Percentiles rank a stretch among this genome's conserved stretches.
phyloP scores from a whole-genome alignment of 64 coral and sea anemone species.

The Cladopsammia gracilis region DNA sequence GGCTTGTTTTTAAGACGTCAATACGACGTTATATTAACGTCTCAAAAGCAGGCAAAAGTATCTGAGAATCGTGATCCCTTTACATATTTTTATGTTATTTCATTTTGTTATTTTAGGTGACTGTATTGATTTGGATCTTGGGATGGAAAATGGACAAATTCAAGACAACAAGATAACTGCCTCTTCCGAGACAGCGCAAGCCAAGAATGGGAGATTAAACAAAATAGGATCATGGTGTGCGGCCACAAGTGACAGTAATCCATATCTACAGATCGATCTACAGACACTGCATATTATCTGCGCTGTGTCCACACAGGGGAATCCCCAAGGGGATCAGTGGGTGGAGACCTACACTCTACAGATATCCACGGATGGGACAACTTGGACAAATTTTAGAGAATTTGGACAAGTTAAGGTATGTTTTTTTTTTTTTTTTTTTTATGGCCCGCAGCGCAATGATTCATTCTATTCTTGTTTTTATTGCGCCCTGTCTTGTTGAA shows the following conservation, averaged over 20 bases:
- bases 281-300: constrained; percentile 41
- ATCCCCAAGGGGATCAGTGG: constrained; percentile 72
- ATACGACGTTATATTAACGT: no score
- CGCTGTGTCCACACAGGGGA: constrained; percentile 56
- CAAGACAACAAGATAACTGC: not conserved
- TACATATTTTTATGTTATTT: not conserved
- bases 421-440: not conserved
- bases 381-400: constrained; percentile 60
- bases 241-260: constrained; percentile 27
- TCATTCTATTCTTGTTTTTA: no score
- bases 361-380: not conserved
- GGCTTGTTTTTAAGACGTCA: no score
- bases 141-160: not conserved
- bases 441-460: no score
- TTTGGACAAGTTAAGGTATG: constrained; percentile 39
- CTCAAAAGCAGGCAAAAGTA: no score
- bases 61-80: no score
- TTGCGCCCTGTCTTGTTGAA: no score
- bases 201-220: constrained; percentile 49
- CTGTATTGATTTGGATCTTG: constrained; percentile 33
- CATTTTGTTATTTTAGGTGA: not conserved
- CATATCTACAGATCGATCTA: constrained; percentile 69
- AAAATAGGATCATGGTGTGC: constrained; percentile 58
- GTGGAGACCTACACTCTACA: constrained; percentile 73
- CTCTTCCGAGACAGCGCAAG: not conserved